These are phyloP conservation scores for Xiphophorus hellerii DNA, from an alignment of 2,113 vertebrate species.

Conservation along the genomic window DNA sequence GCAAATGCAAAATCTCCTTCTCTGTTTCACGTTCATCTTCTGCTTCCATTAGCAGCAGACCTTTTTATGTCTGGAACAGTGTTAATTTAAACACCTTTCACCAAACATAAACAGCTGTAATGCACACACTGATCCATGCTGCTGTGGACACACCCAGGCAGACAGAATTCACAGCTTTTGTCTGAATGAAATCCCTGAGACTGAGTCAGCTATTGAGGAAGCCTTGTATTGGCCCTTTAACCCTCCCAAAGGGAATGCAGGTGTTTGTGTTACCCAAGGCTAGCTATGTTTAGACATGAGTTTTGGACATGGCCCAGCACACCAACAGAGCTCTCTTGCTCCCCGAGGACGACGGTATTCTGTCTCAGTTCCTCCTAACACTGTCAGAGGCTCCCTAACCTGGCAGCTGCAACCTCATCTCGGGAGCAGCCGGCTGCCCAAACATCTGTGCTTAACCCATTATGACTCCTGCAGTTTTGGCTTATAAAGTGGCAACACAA, in stretches of 20 bases:
- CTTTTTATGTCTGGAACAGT: slow-evolving; percentile 46
- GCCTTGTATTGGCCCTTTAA: slow-evolving; percentile 37
- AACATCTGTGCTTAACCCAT: slow-evolving; percentile 56
- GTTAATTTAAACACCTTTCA: slow-evolving; percentile 26
- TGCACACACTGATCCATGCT: not conserved
- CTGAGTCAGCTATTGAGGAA: slow-evolving; percentile 64
- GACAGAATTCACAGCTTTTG: slow-evolving; percentile 35
- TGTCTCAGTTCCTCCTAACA: slow-evolving; percentile 46
- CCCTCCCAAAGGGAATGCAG: slow-evolving; percentile 67
- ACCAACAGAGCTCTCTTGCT: slow-evolving; percentile 49
- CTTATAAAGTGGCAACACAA: slow-evolving; percentile 9
- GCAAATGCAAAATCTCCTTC: slow-evolving; percentile 48
- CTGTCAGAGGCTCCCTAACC: slow-evolving; percentile 54
- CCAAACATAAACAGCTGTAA: not conserved
- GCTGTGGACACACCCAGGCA: not conserved
- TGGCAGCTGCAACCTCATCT: slow-evolving; percentile 53
- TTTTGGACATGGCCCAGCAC: slow-evolving; percentile 67
- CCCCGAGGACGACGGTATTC: slow-evolving; percentile 46
- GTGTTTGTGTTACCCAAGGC: slow-evolving; percentile 66
- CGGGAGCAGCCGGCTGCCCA: slow-evolving; percentile 46
- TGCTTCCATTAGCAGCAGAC: slow-evolving; percentile 43
- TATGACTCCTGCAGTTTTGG: slow-evolving; percentile 21
- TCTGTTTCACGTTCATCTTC: slow-evolving; percentile 32
- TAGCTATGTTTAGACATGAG: slow-evolving; percentile 70
- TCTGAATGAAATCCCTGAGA: slow-evolving; percentile 64